phyloP scores from a whole-genome alignment of 2,888 invertebrate genomes.

The Philonicus albiceps region DNA sequence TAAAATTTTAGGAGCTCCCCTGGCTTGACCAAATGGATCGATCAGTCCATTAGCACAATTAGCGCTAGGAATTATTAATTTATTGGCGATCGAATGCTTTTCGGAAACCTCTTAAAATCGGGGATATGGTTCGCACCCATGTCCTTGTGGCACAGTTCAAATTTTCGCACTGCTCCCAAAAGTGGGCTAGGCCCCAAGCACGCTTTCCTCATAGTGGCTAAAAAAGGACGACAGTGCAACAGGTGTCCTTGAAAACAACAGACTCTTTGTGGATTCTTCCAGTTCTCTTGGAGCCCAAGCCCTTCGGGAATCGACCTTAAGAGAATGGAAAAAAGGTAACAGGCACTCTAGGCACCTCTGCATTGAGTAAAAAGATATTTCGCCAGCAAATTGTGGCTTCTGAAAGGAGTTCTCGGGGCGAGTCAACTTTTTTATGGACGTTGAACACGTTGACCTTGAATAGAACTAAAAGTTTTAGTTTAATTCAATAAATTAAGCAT shows the following conservation, averaged over 20 bases:
- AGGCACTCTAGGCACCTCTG: background rate
- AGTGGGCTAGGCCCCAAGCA: background rate
- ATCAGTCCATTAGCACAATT: constrained; percentile 33
- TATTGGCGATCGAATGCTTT: background rate
- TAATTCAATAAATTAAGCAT: background rate
- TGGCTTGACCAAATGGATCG: background rate
- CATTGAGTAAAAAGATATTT: background rate
- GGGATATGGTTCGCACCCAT: background rate
- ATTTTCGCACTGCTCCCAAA: background rate
- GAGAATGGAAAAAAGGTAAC: background rate
- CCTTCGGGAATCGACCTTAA: background rate
- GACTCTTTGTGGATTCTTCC: background rate
- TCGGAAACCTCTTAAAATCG: background rate
- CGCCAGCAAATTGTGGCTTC: background rate
- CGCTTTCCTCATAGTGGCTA: background rate
- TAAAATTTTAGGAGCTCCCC: background rate
- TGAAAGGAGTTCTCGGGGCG: background rate
- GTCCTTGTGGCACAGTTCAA: background rate
- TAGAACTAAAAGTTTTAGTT: background rate
- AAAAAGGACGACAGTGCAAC: background rate
- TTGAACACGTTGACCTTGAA: background rate
- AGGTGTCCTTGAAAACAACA: background rate
- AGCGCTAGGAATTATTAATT: background rate
- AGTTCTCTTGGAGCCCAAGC: background rate
- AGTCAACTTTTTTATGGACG: background rate